A percentile compares a stretch with the other conserved stretches of the same genome.
These are phyloP conservation scores for Thumatha senex DNA, from an alignment of 2,888 invertebrate genomes.

Conservation along the genomic window DNA sequence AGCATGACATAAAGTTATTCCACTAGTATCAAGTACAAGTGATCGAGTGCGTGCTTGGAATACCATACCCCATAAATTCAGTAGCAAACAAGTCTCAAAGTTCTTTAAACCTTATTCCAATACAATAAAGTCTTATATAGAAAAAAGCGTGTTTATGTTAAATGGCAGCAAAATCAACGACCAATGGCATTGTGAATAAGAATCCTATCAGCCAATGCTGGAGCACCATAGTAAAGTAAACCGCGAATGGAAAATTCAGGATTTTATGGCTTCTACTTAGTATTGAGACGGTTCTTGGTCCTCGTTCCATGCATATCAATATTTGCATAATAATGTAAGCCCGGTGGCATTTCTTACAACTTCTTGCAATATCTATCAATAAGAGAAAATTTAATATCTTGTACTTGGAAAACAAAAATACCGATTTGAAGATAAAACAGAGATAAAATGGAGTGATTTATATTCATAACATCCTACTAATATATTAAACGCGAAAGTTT, in stretches of 20 bases:
- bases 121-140: slow-evolving; percentile 35
- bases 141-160: slow-evolving; percentile 7
- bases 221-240: slow-evolving; percentile 16
- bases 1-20: slow-evolving; percentile 63
- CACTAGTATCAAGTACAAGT: slow-evolving; percentile 59
- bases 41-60: slow-evolving; percentile 63
- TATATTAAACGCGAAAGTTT: no score
- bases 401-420: background rate
- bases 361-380: slow-evolving; percentile 7
- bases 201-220: slow-evolving; percentile 48
- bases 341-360: slow-evolving; percentile 24
- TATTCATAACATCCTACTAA: no score
- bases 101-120: slow-evolving; percentile 39
- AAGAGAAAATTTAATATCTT: background rate
- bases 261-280: slow-evolving; percentile 42
- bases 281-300: slow-evolving; percentile 53
- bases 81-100: slow-evolving; percentile 42
- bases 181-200: slow-evolving; percentile 43
- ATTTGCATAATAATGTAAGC: slow-evolving; percentile 57
- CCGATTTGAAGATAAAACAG: no score
- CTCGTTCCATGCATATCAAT: slow-evolving; percentile 50
- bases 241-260: slow-evolving; percentile 34
- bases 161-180: slow-evolving; percentile 32
- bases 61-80: slow-evolving; percentile 54
- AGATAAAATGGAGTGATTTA: no score